Evolutionary conservation across 1,140 invertebrate species (phyloP).

Genomic region (Drosophila willistoni): DNA sequence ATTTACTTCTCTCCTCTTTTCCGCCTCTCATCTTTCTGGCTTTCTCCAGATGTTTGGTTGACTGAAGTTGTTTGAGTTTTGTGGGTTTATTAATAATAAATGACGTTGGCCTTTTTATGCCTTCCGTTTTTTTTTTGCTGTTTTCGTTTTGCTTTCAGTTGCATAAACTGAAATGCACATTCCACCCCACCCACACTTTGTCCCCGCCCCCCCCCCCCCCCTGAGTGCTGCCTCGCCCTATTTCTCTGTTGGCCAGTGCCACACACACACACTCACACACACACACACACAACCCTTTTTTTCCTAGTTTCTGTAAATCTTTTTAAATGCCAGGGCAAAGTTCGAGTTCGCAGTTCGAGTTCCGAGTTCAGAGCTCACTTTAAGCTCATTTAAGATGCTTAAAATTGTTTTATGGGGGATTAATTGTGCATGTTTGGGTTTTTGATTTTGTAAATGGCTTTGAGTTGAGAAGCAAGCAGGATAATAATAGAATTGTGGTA

Average conservation of each 20-base stretch:
- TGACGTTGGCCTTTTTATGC: constrained; percentile 73
- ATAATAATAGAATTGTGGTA: neutral
- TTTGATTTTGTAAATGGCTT: constrained; percentile 35
- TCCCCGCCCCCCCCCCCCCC: neutral
- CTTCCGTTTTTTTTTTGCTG: neutral
- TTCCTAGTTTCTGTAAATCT: constrained; percentile 33
- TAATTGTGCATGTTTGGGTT: constrained; percentile 62
- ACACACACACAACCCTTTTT: constrained; percentile 50
- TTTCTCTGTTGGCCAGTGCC: constrained; percentile 64
- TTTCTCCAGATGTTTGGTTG: constrained; percentile 30
- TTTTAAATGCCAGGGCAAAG: constrained; percentile 55
- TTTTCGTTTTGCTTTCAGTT: neutral
- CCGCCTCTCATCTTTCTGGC: neutral
- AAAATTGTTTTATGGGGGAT: constrained; percentile 72
- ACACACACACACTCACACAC: constrained; percentile 25
- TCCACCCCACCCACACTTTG: neutral
- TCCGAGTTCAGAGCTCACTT: constrained; percentile 28
- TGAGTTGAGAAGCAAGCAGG: constrained; percentile 4
- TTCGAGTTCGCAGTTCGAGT: constrained; percentile 24
- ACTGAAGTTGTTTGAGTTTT: constrained; percentile 76
- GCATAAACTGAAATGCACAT: constrained; percentile 41
- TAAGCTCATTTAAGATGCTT: constrained; percentile 77
- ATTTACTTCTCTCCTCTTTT: neutral
- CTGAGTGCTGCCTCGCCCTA: neutral
- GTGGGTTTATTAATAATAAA: constrained; percentile 78